These are phyloP conservation scores for Cryptus armator DNA, from an alignment of 2,888 invertebrate species.

Conservation along the genomic window DNA sequence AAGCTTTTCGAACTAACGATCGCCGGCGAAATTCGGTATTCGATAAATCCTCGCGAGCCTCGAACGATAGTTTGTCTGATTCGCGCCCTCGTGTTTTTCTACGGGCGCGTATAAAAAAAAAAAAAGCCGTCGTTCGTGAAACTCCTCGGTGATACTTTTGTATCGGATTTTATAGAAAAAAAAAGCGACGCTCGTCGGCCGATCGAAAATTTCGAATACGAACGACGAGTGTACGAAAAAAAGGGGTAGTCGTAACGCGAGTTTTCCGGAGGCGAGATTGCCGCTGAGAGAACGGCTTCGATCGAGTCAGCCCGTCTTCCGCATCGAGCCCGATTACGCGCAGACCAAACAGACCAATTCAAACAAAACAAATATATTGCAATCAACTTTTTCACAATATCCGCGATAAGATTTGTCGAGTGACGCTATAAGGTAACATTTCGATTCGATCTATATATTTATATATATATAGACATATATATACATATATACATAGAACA, in stretches of 20 bases:
- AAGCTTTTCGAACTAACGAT: background rate
- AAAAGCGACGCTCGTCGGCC: constrained; percentile 22
- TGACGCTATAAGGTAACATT: constrained; percentile 28
- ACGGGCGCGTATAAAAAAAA: background rate
- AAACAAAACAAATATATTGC: background rate
- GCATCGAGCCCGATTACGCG: constrained; percentile 16
- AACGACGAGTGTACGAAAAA: constrained; percentile 5
- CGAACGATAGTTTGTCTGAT: background rate
- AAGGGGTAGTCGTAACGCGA: constrained; percentile 13
- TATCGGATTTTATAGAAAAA: constrained; percentile 29
- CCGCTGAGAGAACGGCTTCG: constrained; percentile 49
- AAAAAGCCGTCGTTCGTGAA: background rate
- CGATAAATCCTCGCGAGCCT: background rate
- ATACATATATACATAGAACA: constrained; percentile 12
- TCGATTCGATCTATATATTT: constrained; percentile 40
- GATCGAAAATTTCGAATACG: background rate
- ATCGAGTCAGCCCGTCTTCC: constrained; percentile 59
- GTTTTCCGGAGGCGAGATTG: constrained; percentile 21
- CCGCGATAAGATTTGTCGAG: constrained; percentile 42
- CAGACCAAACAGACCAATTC: constrained; percentile 30
- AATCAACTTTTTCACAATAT: constrained; percentile 36
- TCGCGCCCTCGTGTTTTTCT: background rate
- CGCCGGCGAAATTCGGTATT: constrained; percentile 20
- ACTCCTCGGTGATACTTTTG: constrained; percentile 43
- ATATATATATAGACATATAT: constrained; percentile 17